Evolutionary conservation across 2,113 vertebrate species (phyloP).

Genomic region (Pipra filicauda): DNA sequence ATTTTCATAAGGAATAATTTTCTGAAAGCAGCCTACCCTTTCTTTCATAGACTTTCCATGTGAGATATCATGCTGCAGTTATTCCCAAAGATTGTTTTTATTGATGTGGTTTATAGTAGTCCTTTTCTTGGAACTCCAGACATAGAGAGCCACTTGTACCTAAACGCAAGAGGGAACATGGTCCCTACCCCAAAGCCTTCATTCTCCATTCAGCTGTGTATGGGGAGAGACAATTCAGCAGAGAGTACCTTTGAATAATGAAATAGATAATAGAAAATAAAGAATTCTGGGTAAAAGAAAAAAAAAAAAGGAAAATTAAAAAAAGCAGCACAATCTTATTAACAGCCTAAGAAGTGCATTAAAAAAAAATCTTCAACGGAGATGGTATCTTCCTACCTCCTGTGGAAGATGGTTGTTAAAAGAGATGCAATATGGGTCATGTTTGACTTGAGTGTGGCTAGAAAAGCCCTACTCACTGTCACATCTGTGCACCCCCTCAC

Average conservation of each 20-base stretch:
- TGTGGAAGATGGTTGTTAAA: background rate
- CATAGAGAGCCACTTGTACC: background rate
- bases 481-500: background rate
- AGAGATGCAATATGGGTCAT: background rate
- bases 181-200: background rate
- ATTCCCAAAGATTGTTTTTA: background rate
- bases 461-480: background rate
- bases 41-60: background rate
- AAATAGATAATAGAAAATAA: background rate
- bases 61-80: background rate
- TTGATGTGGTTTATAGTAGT: background rate
- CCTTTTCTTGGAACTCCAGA: background rate
- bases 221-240: background rate
- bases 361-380: background rate
- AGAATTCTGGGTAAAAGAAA: background rate
- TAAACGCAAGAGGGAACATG: background rate
- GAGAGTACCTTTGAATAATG: background rate
- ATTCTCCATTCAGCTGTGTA: accelerated
- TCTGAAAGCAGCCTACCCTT: background rate
- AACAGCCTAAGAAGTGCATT: background rate
- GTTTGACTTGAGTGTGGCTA: background rate
- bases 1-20: background rate
- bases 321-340: background rate
- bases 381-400: background rate
- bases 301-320: too few species aligned